These are phyloP conservation scores for Crepidodera aurea DNA, from an alignment of 2,888 invertebrate genomes.

Conservation along the genomic window DNA sequence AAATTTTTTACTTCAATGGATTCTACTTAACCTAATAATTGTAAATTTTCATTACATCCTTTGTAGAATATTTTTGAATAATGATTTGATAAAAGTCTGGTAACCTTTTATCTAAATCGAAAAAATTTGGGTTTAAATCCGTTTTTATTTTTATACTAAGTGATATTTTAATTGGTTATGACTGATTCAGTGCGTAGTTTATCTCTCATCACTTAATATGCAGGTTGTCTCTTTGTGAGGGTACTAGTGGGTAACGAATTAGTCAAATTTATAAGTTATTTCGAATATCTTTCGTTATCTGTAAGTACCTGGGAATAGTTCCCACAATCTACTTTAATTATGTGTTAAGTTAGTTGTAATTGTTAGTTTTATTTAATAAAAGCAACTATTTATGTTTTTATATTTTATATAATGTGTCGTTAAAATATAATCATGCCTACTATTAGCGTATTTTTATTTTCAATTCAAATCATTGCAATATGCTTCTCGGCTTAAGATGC, in stretches of 20 bases:
- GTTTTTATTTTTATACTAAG: not conserved
- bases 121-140: too few species aligned
- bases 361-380: slow-evolving; percentile 22
- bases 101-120: not conserved
- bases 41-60: not conserved
- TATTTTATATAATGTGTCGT: slow-evolving; percentile 26
- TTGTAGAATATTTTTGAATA: not conserved
- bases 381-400: slow-evolving; percentile 27
- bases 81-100: not conserved
- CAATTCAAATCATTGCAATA: too few species aligned
- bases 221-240: too few species aligned
- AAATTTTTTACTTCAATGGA: too few species aligned
- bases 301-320: too few species aligned
- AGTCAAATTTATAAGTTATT: too few species aligned
- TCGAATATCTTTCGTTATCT: not conserved
- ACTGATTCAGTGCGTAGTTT: not conserved
- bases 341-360: too few species aligned
- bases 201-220: too few species aligned
- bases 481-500: too few species aligned
- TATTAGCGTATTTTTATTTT: not conserved
- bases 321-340: too few species aligned
- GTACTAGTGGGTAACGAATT: too few species aligned
- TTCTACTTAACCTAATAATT: not conserved
- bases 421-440: slow-evolving; percentile 15
- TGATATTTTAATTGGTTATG: not conserved